These are phyloP conservation scores for Oeneis ivallda DNA, from an alignment of 2,888 invertebrate genomes.

Conservation along the genomic window DNA sequence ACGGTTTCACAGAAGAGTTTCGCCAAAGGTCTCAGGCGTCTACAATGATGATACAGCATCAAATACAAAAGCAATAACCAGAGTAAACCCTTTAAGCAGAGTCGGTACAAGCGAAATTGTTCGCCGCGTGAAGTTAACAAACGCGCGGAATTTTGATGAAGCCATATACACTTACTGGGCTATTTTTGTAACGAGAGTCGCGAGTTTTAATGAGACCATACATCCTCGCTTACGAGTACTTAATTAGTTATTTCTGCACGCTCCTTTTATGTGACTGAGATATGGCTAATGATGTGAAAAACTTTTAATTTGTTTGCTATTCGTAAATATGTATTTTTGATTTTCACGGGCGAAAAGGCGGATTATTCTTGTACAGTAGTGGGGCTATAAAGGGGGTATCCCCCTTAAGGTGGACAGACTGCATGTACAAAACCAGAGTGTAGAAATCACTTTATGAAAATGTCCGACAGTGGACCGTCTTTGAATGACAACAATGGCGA, in stretches of 20 bases:
- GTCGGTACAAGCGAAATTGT: slow-evolving; percentile 47
- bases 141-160: slow-evolving; percentile 59
- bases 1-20: too few relatives aligned
- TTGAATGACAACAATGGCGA: too few relatives aligned
- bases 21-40: too few relatives aligned
- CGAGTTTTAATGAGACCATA: slow-evolving; percentile 44
- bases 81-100: slow-evolving; percentile 42
- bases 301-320: slow-evolving; percentile 15
- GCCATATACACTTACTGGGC: slow-evolving; percentile 44
- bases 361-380: too few relatives aligned
- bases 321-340: neutral
- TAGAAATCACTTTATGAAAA: too few relatives aligned
- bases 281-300: slow-evolving; percentile 14
- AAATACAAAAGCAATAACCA: slow-evolving; percentile 35
- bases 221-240: slow-evolving; percentile 29
- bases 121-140: slow-evolving; percentile 55
- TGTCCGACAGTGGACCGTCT: too few relatives aligned
- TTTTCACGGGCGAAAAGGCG: neutral
- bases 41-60: slow-evolving; percentile 32
- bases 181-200: slow-evolving; percentile 51
- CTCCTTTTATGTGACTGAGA: slow-evolving; percentile 10
- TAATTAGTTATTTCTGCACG: slow-evolving; percentile 35
- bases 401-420: too few relatives aligned
- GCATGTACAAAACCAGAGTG: too few relatives aligned
- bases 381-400: too few relatives aligned